Base-by-base conservation (phyloP, 2,797 vertebrate genomes). In the Acipenser oxyrinchus region DNA sequence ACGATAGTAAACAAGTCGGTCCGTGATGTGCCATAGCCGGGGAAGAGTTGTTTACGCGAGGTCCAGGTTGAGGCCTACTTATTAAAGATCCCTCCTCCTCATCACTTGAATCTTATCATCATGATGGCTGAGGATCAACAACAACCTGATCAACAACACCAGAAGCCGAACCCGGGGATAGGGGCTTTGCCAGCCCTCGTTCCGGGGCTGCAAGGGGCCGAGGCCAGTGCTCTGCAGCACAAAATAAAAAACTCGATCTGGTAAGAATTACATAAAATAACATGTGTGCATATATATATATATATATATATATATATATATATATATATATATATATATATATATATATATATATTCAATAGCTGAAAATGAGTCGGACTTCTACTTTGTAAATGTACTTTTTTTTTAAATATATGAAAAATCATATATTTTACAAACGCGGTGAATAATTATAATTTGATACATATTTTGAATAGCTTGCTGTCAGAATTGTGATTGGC, bases 221-320 rank as follows among this genome's bases (percentile, higher is more conserved):
- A 97, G 81, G 91, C 93, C 83, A 89, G 81, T 70, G 92, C 92
- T 73, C 86, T 97, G 87, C 94, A 95, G 87, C 89, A 93, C 83
- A 87, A 94, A 87, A 96, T 98, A 84, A 93, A 92, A 86, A 94
- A 88, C 90, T 97, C 95, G 74, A 96, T 98, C 91, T 95, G 95
- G 95, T 98, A 87, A 95, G 93, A 83, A 70, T 68, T 66, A 53
- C 70, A 49, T 50, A 62, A 3, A 37, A 37, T 37, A 37, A 37
- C 4, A 4, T 37, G 23, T 37, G 23, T 37, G 4, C 4, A 37
- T 37, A 23, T 23, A 23, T 23, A 23, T 23, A 23, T 23, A 23
- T 37, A 37, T 37, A 37, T 37, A 37, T 37, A 37, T 37, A 37
- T 37, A 37, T 37, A 9, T 55, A 55, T n/a, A 55, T n/a, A 55